phyloP scores from a whole-genome alignment of 2,888 invertebrate species.

The Magallana nippona region DNA sequence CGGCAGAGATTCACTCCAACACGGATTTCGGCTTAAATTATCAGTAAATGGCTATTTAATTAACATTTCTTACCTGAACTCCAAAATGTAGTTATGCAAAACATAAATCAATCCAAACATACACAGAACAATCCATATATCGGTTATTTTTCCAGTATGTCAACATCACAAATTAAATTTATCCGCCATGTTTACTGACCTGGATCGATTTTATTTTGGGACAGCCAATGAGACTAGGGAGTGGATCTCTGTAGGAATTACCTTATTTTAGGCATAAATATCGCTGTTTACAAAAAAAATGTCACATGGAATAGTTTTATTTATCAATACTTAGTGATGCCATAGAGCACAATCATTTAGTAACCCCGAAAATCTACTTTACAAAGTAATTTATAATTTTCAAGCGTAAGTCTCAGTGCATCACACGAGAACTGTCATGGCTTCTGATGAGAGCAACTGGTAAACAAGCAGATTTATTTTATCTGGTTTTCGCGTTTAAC shows the following conservation, averaged over 20 bases:
- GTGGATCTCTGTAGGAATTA: background rate
- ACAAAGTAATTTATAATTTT: background rate
- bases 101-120: background rate
- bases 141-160: constrained; percentile 13
- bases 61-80: background rate
- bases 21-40: constrained; percentile 1
- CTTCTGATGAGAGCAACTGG: background rate
- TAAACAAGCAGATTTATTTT: background rate
- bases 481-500: background rate
- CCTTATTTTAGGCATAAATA: constrained; percentile 1
- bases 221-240: constrained; percentile 5
- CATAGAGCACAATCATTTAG: background rate
- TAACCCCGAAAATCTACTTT: background rate
- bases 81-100: background rate
- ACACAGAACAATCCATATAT: constrained; percentile 7
- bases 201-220: background rate
- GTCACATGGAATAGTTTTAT: background rate
- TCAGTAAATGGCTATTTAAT: background rate
- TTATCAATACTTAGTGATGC: background rate
- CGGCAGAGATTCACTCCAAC: background rate
- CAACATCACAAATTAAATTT: constrained; percentile 1
- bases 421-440: constrained; percentile 11
- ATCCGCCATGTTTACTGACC: constrained; percentile 15
- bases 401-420: constrained; percentile 7
- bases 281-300: constrained; percentile 3